A percentile compares a stretch with the other conserved stretches of the same genome.
Conservation (phyloP, 2,888 invertebrate genomes). For the Bruchidius siliquastri region DNA sequence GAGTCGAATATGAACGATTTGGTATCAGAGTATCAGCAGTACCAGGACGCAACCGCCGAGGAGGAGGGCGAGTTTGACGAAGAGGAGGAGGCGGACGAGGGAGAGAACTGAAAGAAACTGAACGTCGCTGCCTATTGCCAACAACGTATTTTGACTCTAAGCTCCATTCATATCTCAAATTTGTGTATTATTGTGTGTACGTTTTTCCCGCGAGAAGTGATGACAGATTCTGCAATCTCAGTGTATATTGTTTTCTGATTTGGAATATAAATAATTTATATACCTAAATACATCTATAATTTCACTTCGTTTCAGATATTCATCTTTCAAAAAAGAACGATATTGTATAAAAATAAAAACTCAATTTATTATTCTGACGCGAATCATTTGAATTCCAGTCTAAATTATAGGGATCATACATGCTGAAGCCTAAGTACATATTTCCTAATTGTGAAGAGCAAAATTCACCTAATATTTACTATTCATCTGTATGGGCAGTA, state of each 20-base stretch:
- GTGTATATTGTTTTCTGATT: not conserved
- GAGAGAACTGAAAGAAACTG: conserved; percentile 44
- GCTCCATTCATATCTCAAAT: not conserved
- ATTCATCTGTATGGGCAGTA: too few species aligned
- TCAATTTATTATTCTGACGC: too few species aligned
- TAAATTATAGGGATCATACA: too few species aligned
- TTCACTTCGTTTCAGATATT: too few species aligned
- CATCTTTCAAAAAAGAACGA: too few species aligned
- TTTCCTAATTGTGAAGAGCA: too few species aligned
- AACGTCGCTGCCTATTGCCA: not conserved
- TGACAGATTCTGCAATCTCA: too few species aligned
- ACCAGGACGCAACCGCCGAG: conserved; percentile 84
- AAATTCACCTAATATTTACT: too few species aligned
- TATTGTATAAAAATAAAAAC: too few species aligned
- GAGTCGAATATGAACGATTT: conserved; percentile 94
- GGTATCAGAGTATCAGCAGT: conserved; percentile 90
- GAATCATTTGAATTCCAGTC: too few species aligned
- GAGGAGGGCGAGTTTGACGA: conserved; percentile 80
- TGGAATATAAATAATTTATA: not conserved
- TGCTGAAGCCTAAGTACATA: too few species aligned
- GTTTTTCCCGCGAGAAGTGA: not conserved
- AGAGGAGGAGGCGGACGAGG: conserved; percentile 66
- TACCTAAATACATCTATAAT: too few species aligned
- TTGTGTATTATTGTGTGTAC: not conserved
- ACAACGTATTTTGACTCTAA: not conserved